Conservation (phyloP, 2,113 vertebrate species). For the Poeciliopsis occidentalis region DNA sequence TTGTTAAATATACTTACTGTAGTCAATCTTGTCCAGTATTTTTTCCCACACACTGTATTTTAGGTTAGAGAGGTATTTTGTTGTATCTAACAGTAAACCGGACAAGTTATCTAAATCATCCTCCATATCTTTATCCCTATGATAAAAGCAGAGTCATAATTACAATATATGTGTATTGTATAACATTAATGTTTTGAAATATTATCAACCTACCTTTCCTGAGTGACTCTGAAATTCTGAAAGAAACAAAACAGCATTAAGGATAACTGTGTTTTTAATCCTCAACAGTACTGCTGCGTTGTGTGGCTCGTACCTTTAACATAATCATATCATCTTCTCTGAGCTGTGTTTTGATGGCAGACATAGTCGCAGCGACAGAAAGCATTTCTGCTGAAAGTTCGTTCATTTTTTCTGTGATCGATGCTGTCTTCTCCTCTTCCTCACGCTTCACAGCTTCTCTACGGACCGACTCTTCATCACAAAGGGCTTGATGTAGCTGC, state of each 20-base stretch:
- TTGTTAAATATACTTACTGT: constrained; percentile 65
- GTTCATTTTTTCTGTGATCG: constrained; percentile 56
- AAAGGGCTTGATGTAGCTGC: constrained; percentile 71
- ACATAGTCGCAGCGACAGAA: constrained; percentile 64
- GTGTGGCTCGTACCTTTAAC: constrained; percentile 60
- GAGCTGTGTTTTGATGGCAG: constrained; percentile 59
- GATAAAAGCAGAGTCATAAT: constrained; percentile 5
- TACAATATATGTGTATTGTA: neutral
- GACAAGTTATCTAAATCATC: constrained; percentile 55
- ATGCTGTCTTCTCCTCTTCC: constrained; percentile 62
- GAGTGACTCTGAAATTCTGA: constrained; percentile 75
- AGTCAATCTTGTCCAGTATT: constrained; percentile 64
- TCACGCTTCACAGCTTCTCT: constrained; percentile 70
- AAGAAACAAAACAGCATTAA: constrained; percentile 11
- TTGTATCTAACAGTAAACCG: constrained; percentile 68
- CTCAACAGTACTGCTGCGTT: neutral
- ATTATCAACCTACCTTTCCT: constrained; percentile 65
- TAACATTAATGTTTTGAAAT: neutral
- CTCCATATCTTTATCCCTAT: constrained; percentile 55
- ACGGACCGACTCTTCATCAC: constrained; percentile 64
- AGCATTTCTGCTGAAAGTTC: constrained; percentile 51
- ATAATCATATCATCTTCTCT: constrained; percentile 63
- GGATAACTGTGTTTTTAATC: neutral
- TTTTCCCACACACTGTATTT: constrained; percentile 77
- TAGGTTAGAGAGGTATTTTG: constrained; percentile 74